phyloP scores from a whole-genome alignment of 2,888 invertebrate genomes.

The Minunthozetes semirufus region DNA sequence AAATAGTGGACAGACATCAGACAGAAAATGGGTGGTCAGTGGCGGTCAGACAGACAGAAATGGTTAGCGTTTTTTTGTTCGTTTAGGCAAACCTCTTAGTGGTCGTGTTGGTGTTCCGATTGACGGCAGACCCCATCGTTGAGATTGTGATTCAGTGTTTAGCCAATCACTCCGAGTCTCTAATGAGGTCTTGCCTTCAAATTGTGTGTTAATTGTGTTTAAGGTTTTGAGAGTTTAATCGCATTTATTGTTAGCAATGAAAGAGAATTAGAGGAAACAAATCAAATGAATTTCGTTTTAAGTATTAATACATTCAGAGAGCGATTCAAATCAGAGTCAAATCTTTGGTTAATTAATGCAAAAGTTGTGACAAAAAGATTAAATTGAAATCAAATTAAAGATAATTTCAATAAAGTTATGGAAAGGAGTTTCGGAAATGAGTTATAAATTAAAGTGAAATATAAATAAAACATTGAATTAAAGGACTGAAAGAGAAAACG shows the following conservation, averaged over 20 bases:
- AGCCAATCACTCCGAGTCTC: constrained; percentile 85
- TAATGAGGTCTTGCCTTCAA: constrained; percentile 62
- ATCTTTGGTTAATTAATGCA: neutral
- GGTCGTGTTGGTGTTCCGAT: constrained; percentile 26
- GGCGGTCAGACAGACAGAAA: neutral
- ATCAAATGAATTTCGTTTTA: neutral
- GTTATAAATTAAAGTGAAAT: neutral
- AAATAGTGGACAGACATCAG: neutral
- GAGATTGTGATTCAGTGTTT: constrained; percentile 76
- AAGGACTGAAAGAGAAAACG: neutral
- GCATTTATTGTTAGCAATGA: constrained; percentile 17
- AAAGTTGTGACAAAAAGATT: neutral
- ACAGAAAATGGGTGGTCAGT: neutral
- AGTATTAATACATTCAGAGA: neutral
- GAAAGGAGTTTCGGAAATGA: neutral
- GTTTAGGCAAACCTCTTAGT: constrained; percentile 29
- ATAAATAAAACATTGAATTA: neutral
- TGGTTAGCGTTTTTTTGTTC: neutral
- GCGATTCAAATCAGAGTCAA: no score
- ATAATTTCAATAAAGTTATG: neutral
- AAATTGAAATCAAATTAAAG: neutral
- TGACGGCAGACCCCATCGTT: constrained; percentile 65
- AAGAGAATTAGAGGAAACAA: neutral
- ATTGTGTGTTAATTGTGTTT: neutral
- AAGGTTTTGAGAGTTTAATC: neutral